Percentiles rank a stretch among this genome's conserved stretches.
phyloP scores from a whole-genome alignment of 2,797 vertebrate genomes.

The Siniperca obscura region DNA sequence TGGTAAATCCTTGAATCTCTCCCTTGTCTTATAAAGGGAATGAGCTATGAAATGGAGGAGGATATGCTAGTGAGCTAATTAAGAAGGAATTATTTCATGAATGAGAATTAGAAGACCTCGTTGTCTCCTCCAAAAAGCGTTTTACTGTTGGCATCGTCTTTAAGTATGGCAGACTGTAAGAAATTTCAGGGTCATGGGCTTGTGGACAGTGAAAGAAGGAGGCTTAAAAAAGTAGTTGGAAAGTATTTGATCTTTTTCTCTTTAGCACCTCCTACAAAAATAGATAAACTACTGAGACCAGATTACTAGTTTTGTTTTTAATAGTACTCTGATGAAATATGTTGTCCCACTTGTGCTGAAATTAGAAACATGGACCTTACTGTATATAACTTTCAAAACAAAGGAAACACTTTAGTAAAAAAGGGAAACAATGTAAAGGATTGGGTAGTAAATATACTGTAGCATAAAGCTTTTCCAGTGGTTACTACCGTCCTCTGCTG shows the following conservation, averaged over 20 bases:
- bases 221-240: background rate
- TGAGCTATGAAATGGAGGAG: background rate
- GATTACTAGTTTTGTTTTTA: background rate
- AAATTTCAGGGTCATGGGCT: too few species aligned
- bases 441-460: background rate
- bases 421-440: background rate
- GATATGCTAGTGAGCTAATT: too few species aligned
- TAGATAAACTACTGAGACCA: background rate
- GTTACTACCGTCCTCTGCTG: background rate
- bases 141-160: too few species aligned
- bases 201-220: background rate
- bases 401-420: background rate
- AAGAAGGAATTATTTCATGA: too few species aligned
- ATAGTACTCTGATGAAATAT: background rate
- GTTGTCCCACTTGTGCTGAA: background rate
- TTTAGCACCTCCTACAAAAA: background rate
- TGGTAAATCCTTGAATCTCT: background rate
- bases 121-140: background rate
- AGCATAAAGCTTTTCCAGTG: conserved; percentile 1
- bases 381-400: background rate
- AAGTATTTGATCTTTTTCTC: background rate
- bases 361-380: background rate
- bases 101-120: background rate
- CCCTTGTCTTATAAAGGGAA: background rate
- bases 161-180: background rate